These are phyloP conservation scores for Enteromius argenteus DNA, from an alignment of 2,797 vertebrate genomes.

Conservation along the genomic window DNA sequence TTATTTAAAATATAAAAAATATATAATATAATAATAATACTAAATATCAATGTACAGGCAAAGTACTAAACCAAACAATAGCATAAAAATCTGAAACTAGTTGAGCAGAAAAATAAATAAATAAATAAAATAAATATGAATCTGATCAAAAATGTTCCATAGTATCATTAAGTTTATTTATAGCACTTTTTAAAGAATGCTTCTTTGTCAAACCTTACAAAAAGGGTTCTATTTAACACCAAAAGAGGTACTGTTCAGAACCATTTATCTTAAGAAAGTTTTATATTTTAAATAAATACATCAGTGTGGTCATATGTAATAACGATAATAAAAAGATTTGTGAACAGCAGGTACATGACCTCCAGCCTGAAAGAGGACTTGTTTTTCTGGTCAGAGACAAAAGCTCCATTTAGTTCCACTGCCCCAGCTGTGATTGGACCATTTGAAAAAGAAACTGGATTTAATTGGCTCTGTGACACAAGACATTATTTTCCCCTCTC, in stretches of 20 bases:
- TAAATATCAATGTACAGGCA: background rate
- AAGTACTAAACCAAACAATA: background rate
- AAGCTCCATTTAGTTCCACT: slow-evolving; percentile 41
- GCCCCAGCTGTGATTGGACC: slow-evolving; percentile 29
- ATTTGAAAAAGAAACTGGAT: slow-evolving; percentile 55
- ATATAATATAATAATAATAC: background rate
- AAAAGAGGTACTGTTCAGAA: slow-evolving; percentile 3
- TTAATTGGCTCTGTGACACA: slow-evolving; percentile 49
- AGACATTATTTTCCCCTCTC: slow-evolving; percentile 24
- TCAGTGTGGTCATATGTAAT: background rate
- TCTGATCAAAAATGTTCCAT: background rate
- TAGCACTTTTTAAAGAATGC: background rate
- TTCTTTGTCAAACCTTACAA: background rate
- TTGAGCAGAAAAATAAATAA: background rate
- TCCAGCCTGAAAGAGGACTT: background rate
- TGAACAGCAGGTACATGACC: slow-evolving; percentile 13
- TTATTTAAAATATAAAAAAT: background rate
- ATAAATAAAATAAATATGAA: background rate
- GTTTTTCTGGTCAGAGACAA: slow-evolving; percentile 43
- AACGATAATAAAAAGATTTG: background rate
- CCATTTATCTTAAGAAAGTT: background rate
- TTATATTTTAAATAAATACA: background rate
- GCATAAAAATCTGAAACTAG: background rate
- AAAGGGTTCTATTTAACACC: background rate
- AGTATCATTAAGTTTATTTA: background rate